Evolutionary conservation across 2,113 vertebrate species (phyloP), one percentile per base, ranked within the genome.

Genomic region (Zeus faber): DNA sequence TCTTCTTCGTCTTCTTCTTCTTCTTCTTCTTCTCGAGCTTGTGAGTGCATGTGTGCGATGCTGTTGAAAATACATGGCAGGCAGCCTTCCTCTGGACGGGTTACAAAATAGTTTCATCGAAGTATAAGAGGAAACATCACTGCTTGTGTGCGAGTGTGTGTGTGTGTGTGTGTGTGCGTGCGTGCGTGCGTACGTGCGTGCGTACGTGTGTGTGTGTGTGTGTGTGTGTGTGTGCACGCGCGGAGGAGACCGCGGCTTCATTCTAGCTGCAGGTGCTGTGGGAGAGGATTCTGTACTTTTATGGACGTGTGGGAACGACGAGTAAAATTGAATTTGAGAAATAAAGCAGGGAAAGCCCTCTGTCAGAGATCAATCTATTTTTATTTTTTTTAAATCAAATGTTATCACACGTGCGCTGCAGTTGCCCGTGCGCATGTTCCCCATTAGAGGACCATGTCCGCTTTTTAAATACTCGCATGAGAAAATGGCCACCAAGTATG

Each of bases 401-500:
- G 61, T 49, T 35, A 33, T 54, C 50, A 58, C 69, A 73, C 61
- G 75, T 59, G 72, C 58, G 17, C 18, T 11, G 10, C 49, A 16
- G 39, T n/a, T n/a, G n/a, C 39, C 39, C 16, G n/a, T n/a, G 66
- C 66, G 70, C 79, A 77, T 50, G 62, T 26, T 55, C 53, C 58
- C 67, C 55, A 53, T 64, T 73, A 79, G 72, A 78, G 74, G 69
- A 82, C 86, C 75, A 76, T 77, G 74, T 84, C 79, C 75, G 70
- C 53, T 61, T 68, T n/a, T 65, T 80, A 77, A 78, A 85, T 63
- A 55, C 74, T 82, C 57, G 66, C 80, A 77, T 76, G 70, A 76
- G 16, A 43, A 83, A 69, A 72, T 18, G 60, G 64, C 83, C 80
- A 62, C 76, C 81, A 58, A 78, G 59, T 58, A 54, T 71, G 70